Base-by-base conservation (phyloP, 1,140 invertebrate genomes). In the Chironomus tepperi region DNA sequence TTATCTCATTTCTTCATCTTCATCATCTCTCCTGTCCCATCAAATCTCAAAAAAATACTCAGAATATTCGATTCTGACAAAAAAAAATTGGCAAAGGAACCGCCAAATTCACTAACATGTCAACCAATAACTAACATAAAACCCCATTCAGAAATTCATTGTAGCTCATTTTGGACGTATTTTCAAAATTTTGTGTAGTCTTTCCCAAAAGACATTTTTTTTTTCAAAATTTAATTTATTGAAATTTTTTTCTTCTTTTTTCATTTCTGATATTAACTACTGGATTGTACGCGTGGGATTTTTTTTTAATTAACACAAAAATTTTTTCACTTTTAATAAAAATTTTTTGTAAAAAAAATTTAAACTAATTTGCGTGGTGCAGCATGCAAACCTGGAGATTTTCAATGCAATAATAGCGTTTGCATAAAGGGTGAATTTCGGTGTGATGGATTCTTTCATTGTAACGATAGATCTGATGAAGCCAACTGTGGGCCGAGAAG, bases 391-490 rank as follows among this genome's bases (percentile, higher is more conserved):
- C 18, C 75, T 9, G 34, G 79, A 76, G 79, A 87, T 76, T 87
- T 86, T 78, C 79, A 80, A 74, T 88, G 87, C 79, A 80, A 80
- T 77, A 81, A 81, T 76, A 88, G 89, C 76, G 85, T 86, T 78
- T 95, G 93, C 84, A 89, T 94, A 77, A 84, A 86, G 34, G 80
- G 84, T 64, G 83, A 85, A 3, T 87, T 88, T 79, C 83, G 86
- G 73, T 95, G 93, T 84, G 91, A 95, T 80, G 89, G 89, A 76
- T 86, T 88, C 78, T 84, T 85, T 79, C 88, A 93, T 78, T 93
- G 92, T 84, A 84, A 87, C 43, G 90, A 91, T 81, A 84, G 85
- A 79, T 89, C 90, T 76, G 93, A 95, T 79, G 93, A 95, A 84
- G 79, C 79, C 75, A 80, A 85, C 79, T 90, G 89, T 79, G 85